Base-by-base conservation (phyloP, 2,113 vertebrate genomes). In the Pardalotus punctatus region DNA sequence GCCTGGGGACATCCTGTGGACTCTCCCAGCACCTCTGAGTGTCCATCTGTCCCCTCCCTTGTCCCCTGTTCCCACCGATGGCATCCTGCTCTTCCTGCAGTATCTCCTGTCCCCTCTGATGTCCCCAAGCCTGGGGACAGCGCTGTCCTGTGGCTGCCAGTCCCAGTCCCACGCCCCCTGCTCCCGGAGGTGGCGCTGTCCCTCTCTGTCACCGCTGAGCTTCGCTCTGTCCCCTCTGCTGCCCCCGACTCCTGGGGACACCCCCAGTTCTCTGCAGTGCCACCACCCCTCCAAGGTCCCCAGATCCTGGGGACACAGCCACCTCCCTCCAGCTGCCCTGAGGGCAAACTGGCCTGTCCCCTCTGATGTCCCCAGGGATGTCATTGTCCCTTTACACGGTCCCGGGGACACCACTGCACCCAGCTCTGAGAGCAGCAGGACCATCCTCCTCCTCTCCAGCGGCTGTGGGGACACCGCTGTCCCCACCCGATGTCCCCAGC, bases 381-480 rank as follows among this genome's bases (percentile, higher is more conserved):
- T 5, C 71, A 9, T 0, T 17, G 27, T 43, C 70, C n/a, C 57
- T n/a, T 17, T 8, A 3, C 47, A 11, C 3, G 4, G 6, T 6
- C 62, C 35, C 11, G 57, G 51, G 64, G 58, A 60, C 57, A 4
- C 29, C 2, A 0, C 0, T 10, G 29, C 42, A 51, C 29, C 70
- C 51, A n/a, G 51, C 53, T 27, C 38, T 11, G 70, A n/a, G 24
- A 11, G 10, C 31, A 14, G 17, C 70, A 27, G 19, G 47, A 8
- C 9, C 58, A 5, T 28, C 58, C 8, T n/a, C n/a, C 29, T 17
- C 13, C n/a, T 17, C 31, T 5, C 42, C 9, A 1, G 45, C 5
- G 4, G 20, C 35, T 5, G 4, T 33, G 33, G 35, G 56, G 64
- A 45, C 45, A 53, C 5, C 20, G 0, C 35, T 21, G 40, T 36